phyloP scores from a whole-genome alignment of 2,113 vertebrate genomes.

The Athene noctua region DNA sequence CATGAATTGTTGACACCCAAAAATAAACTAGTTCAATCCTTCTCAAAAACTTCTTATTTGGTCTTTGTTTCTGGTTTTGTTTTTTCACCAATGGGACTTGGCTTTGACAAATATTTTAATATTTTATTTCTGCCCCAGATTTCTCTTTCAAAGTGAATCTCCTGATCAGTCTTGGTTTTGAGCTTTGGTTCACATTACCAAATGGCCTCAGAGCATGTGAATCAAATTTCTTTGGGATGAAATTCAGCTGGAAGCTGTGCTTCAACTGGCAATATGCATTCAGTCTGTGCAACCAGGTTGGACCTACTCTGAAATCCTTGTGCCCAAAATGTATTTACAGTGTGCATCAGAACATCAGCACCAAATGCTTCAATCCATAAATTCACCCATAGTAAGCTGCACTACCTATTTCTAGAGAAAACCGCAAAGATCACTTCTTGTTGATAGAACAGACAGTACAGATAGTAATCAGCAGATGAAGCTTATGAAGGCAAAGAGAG shows the following conservation, averaged over 20 bases:
- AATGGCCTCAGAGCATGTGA: not conserved
- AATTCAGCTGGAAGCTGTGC: not conserved
- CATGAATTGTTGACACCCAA: not conserved
- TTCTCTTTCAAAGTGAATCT: not conserved
- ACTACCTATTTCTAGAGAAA: not conserved
- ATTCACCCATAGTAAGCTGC: not conserved
- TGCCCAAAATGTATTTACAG: not conserved
- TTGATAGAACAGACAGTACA: not conserved
- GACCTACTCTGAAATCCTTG: not conserved
- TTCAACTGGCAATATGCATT: not conserved
- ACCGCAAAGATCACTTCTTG: not conserved
- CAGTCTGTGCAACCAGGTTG: not conserved
- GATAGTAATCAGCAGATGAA: not conserved
- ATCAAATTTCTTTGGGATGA: not conserved
- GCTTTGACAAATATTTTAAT: not conserved
- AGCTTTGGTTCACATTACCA: not conserved
- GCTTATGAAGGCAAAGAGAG: not conserved
- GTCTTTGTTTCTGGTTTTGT: not conserved
- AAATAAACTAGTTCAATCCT: not conserved
- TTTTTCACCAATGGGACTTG: not conserved
- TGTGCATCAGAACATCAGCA: not conserved
- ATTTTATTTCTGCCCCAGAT: not conserved
- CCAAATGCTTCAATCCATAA: not conserved
- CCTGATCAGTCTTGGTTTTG: not conserved
- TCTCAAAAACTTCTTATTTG: not conserved